Percentiles rank a stretch among this genome's conserved stretches.
Evolutionary conservation across 1,140 invertebrate genomes (phyloP).

Genomic region (Neuroterus valhalla): DNA sequence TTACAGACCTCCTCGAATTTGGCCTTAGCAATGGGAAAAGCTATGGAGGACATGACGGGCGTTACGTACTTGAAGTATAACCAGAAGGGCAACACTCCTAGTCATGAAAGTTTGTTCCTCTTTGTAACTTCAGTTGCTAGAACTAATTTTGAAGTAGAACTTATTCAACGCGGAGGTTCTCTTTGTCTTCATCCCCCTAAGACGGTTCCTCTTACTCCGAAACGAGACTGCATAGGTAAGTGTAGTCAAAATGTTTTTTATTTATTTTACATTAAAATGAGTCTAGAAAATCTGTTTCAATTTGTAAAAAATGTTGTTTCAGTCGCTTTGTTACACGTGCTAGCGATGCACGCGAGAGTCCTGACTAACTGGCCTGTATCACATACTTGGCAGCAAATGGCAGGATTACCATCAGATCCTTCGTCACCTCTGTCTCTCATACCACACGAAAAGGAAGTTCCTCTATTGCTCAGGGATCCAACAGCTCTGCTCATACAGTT

Average conservation of each 20-base stretch:
- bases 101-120: conserved; percentile 86
- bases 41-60: conserved; percentile 95
- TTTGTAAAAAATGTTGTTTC: conserved; percentile 53
- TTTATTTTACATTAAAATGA: not conserved
- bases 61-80: conserved; percentile 82
- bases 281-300: conserved; percentile 2
- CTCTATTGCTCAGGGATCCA: conserved; percentile 89
- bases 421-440: conserved; percentile 67
- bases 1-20: conserved; percentile 75
- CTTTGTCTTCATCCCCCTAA: conserved; percentile 77
- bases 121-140: conserved; percentile 94
- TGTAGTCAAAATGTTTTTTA: conserved; percentile 29
- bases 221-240: conserved; percentile 90
- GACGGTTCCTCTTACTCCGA: conserved; percentile 81
- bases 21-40: conserved; percentile 86
- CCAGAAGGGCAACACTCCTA: conserved; percentile 75
- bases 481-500: conserved; percentile 90
- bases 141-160: conserved; percentile 94
- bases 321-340: conserved; percentile 92
- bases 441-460: conserved; percentile 81
- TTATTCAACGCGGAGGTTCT: conserved; percentile 89
- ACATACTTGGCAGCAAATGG: conserved; percentile 80
- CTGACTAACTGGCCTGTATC: conserved; percentile 81
- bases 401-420: conserved; percentile 72
- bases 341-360: conserved; percentile 87